Evolutionary conservation across 2,888 invertebrate genomes (phyloP).

Genomic region (Microplitis manilae): DNA sequence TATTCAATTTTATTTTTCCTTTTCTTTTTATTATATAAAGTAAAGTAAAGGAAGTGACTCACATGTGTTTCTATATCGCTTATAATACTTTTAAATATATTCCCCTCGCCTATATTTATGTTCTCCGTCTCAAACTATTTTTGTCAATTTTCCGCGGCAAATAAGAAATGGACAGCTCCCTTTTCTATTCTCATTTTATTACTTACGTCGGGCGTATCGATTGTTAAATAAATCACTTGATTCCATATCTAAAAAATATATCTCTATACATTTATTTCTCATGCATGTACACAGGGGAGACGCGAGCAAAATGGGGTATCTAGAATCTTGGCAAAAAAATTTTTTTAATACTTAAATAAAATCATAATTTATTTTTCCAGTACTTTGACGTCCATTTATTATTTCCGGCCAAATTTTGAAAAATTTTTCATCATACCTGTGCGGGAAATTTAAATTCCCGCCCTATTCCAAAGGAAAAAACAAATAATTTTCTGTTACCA

Average conservation of each 20-base stretch:
- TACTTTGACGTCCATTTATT: no score
- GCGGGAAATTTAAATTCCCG: no score
- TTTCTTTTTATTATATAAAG: not conserved
- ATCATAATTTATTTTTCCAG: no score
- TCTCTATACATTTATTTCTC: no score
- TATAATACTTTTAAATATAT: conserved; percentile 25
- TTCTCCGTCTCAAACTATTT: conserved; percentile 9
- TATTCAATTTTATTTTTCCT: not conserved
- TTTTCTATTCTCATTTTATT: conserved; percentile 3
- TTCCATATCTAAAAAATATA: not conserved
- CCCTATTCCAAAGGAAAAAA: no score
- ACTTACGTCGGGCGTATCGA: not conserved
- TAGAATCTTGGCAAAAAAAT: no score
- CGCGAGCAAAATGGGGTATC: no score
- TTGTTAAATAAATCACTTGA: not conserved
- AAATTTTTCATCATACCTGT: no score
- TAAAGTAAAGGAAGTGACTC: not conserved
- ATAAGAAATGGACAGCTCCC: not conserved
- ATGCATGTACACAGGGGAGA: no score
- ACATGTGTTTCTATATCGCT: conserved; percentile 15
- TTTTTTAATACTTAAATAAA: no score
- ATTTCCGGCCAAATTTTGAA: no score
- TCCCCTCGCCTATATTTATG: conserved; percentile 1
- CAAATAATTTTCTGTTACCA: no score
- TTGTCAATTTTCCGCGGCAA: not conserved